Evolutionary conservation across 2,888 invertebrate species (phyloP), one percentile per base, ranked within the genome.

Genomic region (Globia sparganii): DNA sequence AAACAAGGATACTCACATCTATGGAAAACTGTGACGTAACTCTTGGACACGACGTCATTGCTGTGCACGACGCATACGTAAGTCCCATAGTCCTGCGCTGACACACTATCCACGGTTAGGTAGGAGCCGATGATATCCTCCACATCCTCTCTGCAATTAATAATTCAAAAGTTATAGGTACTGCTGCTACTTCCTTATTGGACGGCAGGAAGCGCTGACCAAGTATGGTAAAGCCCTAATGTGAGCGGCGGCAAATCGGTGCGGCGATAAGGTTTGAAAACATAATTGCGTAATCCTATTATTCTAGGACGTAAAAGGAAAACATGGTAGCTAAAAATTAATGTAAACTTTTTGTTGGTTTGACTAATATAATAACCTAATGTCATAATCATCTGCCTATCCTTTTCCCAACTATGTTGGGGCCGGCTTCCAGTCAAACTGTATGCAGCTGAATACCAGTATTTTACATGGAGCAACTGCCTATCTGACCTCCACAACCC

Each of bases 71-170:
- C 97, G 93, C 98, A 98, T 84, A 97, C 97, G 91, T 98, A 98
- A 72, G 97, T 97, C 65, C 98, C 98, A 92, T 97, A 98, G 95
- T 98, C 98, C 84, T 97, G 97, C 43, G 96, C 93, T 62, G 96
- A 94, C 68, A 98, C 97, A 46, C 96, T 95, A 67, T 97, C 96
- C 86, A 98, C 97, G 65, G 95, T 96, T 89, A 98, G 93, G 91
- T 98, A 98, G 8, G 98, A 97, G 1, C 98, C 98, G 88, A 98
- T 97, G 65, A 98, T 98, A 91, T 98, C 97, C 71, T 97, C 97
- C 78, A 97, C 97, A 89, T 98, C 98, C 87, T 98, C 98, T 80
- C 98, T 98, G 97, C 25, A 95, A 91, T 71, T 77, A 78, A 81
- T 72, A 49, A 87, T 78, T 77, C 78, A 71, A 75, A 40, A 66